Percentiles rank a stretch among this genome's conserved stretches.
phyloP scores from a whole-genome alignment of 2,113 vertebrate species.

The Sterna hirundo region DNA sequence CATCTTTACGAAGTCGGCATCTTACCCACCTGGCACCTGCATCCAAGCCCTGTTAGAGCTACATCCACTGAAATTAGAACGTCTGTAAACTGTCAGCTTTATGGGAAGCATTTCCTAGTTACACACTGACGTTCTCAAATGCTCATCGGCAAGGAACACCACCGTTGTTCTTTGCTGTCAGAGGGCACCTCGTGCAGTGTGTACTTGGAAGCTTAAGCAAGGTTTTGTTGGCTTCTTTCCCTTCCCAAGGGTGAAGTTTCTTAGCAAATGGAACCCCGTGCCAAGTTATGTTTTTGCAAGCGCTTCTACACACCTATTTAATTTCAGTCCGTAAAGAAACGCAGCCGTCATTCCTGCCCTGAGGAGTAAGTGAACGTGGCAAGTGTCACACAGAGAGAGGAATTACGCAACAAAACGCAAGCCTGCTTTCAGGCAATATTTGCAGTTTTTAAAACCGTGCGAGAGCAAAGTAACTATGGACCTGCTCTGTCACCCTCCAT shows the following conservation, averaged over 20 bases:
- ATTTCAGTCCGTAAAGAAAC: neutral
- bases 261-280: neutral
- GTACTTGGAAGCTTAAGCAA: neutral
- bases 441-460: neutral
- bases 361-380: neutral
- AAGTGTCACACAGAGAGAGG: neutral
- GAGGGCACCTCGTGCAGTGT: neutral
- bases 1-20: neutral
- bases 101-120: neutral
- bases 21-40: neutral
- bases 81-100: neutral
- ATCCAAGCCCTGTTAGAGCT: neutral
- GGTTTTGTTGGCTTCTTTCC: neutral
- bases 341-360: neutral
- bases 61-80: neutral
- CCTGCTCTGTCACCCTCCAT: neutral
- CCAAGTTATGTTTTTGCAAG: neutral
- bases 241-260: neutral
- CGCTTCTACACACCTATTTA: neutral
- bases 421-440: neutral
- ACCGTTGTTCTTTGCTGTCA: neutral
- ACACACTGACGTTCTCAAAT: neutral
- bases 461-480: neutral
- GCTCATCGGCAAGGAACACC: neutral
- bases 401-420: neutral